phyloP scores from a whole-genome alignment of 2,888 invertebrate species.

The Disparrhopalites patrizii region DNA sequence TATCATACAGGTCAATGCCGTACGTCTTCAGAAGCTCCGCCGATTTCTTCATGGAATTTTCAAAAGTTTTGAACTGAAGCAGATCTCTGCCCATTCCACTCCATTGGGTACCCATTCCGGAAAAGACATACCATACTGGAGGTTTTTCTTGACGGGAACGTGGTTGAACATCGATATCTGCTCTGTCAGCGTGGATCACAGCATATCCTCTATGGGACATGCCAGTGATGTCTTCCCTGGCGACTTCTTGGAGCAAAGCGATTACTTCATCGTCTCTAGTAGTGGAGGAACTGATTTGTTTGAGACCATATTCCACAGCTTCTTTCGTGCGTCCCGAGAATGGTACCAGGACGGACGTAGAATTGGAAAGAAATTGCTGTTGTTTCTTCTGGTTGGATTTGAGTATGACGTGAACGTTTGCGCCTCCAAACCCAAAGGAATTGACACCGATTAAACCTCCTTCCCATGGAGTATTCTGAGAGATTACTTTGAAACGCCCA shows the following conservation, averaged over 20 bases:
- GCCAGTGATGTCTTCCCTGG: constrained; percentile 65
- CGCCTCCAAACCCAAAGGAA: constrained; percentile 98
- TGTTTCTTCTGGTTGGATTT: constrained; percentile 69
- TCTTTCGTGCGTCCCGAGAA: constrained; percentile 82
- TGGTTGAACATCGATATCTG: constrained; percentile 46
- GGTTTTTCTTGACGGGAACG: constrained; percentile 54
- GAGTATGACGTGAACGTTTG: constrained; percentile 79
- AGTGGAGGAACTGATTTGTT: constrained; percentile 46
- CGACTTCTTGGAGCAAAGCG: constrained; percentile 70
- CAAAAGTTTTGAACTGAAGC: constrained; percentile 77
- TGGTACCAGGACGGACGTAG: constrained; percentile 61
- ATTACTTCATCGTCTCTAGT: constrained; percentile 70
- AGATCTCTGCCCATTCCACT: constrained; percentile 67
- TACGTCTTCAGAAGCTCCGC: constrained; percentile 72
- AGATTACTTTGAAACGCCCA: constrained; percentile 86
- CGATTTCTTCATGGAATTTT: constrained; percentile 69
- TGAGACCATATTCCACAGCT: constrained; percentile 53
- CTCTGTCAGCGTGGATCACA: constrained; percentile 59
- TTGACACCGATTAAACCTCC: constrained; percentile 92
- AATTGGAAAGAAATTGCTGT: constrained; percentile 31
- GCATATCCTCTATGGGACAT: constrained; percentile 79
- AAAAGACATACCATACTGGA: constrained; percentile 91
- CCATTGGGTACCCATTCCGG: constrained; percentile 99
- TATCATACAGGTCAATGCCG: constrained; percentile 75
- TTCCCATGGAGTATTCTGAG: constrained; percentile 74